Percentiles rank a stretch among this genome's conserved stretches.
Evolutionary conservation across 2,113 vertebrate species (phyloP).

Genomic region (Dasypus novemcinctus): DNA sequence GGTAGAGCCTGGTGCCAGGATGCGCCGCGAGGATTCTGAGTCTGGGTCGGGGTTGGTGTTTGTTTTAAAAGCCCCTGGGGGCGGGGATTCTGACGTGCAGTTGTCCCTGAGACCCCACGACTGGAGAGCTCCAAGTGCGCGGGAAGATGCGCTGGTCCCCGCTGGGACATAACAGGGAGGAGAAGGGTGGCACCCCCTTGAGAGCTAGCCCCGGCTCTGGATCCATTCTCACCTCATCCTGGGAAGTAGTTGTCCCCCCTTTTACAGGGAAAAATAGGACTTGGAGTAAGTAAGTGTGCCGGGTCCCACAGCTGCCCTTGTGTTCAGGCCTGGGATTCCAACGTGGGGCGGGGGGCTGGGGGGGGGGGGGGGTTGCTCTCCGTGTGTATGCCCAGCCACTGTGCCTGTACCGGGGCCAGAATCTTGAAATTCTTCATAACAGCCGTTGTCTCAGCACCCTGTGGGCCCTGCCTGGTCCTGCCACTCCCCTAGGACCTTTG

Average conservation of each 20-base stretch:
- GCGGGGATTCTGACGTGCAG: background rate
- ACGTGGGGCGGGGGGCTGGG: too few relatives aligned
- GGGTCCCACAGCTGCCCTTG: background rate
- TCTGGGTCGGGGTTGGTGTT: background rate
- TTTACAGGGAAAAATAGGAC: too few relatives aligned
- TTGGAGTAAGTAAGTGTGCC: background rate
- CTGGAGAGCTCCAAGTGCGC: background rate
- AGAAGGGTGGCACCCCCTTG: background rate
- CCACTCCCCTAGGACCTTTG: too few relatives aligned
- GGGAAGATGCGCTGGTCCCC: background rate
- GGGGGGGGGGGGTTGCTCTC: too few relatives aligned
- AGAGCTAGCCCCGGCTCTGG: background rate
- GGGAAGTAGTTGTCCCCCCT: background rate
- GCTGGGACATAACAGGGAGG: background rate
- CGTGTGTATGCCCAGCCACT: too few relatives aligned
- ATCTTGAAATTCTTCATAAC: background rate
- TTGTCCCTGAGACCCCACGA: background rate
- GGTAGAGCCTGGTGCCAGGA: too few relatives aligned
- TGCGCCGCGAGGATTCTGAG: background rate
- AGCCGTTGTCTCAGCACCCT: background rate
- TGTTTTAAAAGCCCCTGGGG: background rate
- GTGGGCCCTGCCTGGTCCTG: background rate
- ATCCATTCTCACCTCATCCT: background rate
- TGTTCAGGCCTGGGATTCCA: background rate
- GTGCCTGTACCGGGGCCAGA: background rate